Conservation (phyloP, 1,140 invertebrate species). For the Trachelipus rathkii region DNA sequence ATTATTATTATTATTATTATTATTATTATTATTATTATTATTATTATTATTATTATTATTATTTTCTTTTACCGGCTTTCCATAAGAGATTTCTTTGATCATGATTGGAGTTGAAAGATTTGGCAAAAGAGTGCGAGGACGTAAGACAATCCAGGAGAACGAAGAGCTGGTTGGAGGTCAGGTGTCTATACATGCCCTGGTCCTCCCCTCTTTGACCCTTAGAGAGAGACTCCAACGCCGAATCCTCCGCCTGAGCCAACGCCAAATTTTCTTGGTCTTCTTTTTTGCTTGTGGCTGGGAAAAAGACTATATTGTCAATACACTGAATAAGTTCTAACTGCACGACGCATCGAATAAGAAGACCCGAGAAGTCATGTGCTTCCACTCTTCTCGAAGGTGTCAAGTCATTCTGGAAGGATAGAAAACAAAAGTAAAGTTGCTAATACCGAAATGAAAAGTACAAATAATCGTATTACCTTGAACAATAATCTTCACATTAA, state of each 20-base stretch:
- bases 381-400: background rate
- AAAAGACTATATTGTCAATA: conserved; percentile 97
- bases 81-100: conserved; percentile 89
- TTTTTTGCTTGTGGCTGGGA: conserved; percentile 90
- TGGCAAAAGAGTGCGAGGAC: conserved; percentile 89
- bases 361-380: conserved; percentile 48
- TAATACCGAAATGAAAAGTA: too few relatives aligned
- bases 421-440: background rate
- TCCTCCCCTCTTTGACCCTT: conserved; percentile 79
- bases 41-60: too few relatives aligned
- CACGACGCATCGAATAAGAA: conserved; percentile 89
- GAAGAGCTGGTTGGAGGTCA: conserved; percentile 80
- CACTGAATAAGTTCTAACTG: conserved; percentile 98
- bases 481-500: too few relatives aligned
- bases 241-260: conserved; percentile 59
- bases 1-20: too few relatives aligned
- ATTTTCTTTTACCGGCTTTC: conserved; percentile 67
- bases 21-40: too few relatives aligned
- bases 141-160: conserved; percentile 84
- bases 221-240: background rate
- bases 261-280: conserved; percentile 92
- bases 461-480: too few relatives aligned
- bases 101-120: conserved; percentile 88
- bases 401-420: background rate
- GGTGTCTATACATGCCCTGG: conserved; percentile 89